A percentile compares a stretch with the other conserved stretches of the same genome.
phyloP scores from a whole-genome alignment of 2,797 vertebrate genomes.

The Sebastes minor region DNA sequence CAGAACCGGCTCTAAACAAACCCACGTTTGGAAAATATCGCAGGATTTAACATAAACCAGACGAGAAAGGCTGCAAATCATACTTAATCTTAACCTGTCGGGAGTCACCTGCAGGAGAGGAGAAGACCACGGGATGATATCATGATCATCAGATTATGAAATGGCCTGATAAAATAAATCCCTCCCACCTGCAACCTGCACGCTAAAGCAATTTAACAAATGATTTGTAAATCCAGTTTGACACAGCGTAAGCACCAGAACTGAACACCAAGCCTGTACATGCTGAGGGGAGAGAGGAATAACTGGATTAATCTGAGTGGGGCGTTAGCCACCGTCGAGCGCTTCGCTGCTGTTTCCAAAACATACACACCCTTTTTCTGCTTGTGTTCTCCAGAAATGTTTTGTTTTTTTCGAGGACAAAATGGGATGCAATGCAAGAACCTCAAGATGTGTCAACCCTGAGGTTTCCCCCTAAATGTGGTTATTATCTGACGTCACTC shows the following conservation, averaged over 20 bases:
- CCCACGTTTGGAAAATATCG: conserved; percentile 14
- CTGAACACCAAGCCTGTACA: conserved; percentile 18
- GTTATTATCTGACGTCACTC: conserved; percentile 2
- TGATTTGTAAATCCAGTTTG: conserved; percentile 33
- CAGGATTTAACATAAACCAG: background rate
- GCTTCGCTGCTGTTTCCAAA: conserved; percentile 5
- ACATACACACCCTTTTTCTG: conserved; percentile 10
- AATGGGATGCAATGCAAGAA: background rate
- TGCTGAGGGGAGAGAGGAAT: conserved; percentile 19
- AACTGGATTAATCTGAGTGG: conserved; percentile 23
- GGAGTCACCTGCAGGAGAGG: background rate
- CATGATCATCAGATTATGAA: background rate
- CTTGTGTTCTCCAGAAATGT: background rate
- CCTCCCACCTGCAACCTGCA: background rate
- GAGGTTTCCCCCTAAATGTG: conserved; percentile 7
- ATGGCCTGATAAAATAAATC: background rate
- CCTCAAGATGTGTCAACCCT: conserved; percentile 7
- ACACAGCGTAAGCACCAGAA: background rate
- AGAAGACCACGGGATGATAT: background rate
- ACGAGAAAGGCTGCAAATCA: background rate
- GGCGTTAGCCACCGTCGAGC: background rate
- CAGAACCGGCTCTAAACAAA: background rate
- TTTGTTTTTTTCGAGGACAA: background rate
- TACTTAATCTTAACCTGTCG: background rate
- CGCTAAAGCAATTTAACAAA: background rate